Conservation (phyloP, 2,113 vertebrate genomes). For the Epinephelus lanceolatus region DNA sequence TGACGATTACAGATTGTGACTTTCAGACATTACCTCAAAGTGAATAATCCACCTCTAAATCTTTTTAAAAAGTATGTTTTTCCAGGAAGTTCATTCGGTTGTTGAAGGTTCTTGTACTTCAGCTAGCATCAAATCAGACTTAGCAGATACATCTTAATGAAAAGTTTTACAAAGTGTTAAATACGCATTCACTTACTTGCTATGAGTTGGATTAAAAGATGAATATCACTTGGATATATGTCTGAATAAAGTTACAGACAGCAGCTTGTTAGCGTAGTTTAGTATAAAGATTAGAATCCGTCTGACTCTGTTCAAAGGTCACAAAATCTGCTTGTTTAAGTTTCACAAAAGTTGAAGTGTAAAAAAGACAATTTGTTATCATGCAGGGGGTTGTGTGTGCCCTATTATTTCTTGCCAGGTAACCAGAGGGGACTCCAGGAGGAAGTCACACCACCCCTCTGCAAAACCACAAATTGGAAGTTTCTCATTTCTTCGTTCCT, state of each 20-base stretch:
- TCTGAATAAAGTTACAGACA: not conserved
- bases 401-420: not conserved
- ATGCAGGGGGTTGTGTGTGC: not conserved
- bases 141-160: not conserved
- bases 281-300: not conserved
- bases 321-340: not conserved
- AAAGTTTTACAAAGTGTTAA: not conserved
- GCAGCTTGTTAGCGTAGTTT: not conserved
- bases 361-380: not conserved
- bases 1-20: conserved; percentile 4
- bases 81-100: not conserved
- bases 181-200: not conserved
- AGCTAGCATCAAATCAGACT: not conserved
- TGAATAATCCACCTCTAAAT: conserved; percentile 8
- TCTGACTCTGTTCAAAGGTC: too few species aligned
- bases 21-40: conserved; percentile 37
- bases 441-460: not conserved
- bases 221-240: not conserved
- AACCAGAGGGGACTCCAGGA: not conserved
- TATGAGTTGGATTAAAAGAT: not conserved
- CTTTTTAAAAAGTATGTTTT: not conserved
- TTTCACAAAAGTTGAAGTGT: not conserved
- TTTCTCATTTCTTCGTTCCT: too few species aligned
- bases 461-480: not conserved
- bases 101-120: not conserved